phyloP scores from a whole-genome alignment of 2,797 vertebrate genomes.

The Caiman crocodilus region DNA sequence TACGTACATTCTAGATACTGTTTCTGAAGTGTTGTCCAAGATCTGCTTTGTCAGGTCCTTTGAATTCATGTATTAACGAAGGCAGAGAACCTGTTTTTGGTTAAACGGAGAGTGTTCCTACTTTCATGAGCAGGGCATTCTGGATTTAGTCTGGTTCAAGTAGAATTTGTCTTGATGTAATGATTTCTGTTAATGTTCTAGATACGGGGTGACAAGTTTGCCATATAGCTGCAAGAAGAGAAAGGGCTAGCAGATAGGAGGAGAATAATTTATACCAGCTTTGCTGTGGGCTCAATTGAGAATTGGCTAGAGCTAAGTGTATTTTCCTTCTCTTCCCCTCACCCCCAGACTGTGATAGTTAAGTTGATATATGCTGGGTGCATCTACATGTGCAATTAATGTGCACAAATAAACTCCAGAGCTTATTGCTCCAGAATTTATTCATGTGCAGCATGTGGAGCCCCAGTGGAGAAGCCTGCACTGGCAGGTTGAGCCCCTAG shows the following conservation, averaged over 20 bases:
- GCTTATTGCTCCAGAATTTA: too few relatives aligned
- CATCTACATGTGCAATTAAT: too few relatives aligned
- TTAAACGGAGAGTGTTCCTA: neutral
- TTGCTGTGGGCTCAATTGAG: conserved; percentile 11
- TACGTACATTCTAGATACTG: neutral
- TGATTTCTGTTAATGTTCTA: neutral
- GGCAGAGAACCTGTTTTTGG: neutral
- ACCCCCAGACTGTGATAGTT: conserved; percentile 11
- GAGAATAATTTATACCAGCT: conserved; percentile 43
- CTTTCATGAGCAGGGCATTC: neutral
- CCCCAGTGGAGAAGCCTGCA: too few relatives aligned
- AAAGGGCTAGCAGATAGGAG: neutral
- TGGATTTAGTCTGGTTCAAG: neutral
- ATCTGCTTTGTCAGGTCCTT: neutral
- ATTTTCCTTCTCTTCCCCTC: conserved; percentile 21
- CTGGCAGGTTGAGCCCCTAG: too few relatives aligned
- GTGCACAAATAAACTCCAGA: too few relatives aligned
- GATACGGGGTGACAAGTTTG: neutral
- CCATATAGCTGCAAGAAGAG: neutral
- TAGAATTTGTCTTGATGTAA: neutral
- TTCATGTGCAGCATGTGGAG: too few relatives aligned
- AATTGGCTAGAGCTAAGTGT: neutral
- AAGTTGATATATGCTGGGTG: conserved; percentile 51
- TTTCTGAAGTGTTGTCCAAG: neutral
- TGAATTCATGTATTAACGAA: neutral